Base-by-base conservation (phyloP, 2,888 invertebrate genomes). In the Muscina levida region DNA sequence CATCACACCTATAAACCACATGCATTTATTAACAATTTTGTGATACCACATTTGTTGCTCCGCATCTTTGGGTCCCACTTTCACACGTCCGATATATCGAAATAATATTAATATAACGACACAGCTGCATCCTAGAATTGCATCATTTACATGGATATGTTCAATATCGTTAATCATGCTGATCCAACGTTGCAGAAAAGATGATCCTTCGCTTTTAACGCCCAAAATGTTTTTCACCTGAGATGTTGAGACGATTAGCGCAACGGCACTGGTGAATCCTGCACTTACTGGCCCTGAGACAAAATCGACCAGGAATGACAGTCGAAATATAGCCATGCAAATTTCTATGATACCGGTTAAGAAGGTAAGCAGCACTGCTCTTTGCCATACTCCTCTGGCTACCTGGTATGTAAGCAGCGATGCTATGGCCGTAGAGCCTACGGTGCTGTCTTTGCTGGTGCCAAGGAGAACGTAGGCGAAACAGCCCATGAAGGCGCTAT, bases 381-480 rank as follows among this genome's bases (percentile, higher is more conserved):
- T 85, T 87, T 96, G 94, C 90, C 90, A 90, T 17, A 89, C 87
- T 26, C 94, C 94, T 46, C 93, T 92, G 0, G 95, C 93, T 37
- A 95, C 93, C 91, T 96, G 95, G 88, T 93, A 95, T 0, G 97
- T 97, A 87, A 98, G 93, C 71, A 98, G 91, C 0, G 97, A 96
- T 83, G 96, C 95, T 84, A 98, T 97, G 82, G 98, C 97, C 1
- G 97, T 97, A 42, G 98, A 97, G 8, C 98, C 97, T 85, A 97
- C 93, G 1, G 97, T 97, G 83, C 97, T 95, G 88, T 97, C 97
- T 90, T 97, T 97, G 89, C 97, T 96, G 74, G 97, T 97, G 51
- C 98, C 98, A 84, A 98, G 92, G 81, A 98, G 89, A 83, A 96
- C 95, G 91, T 98, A 98, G 82, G 97, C 92, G 90, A 98, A 95